Evolutionary conservation across 2,797 vertebrate genomes (phyloP).

Genomic region (Acanthurus lineatus): DNA sequence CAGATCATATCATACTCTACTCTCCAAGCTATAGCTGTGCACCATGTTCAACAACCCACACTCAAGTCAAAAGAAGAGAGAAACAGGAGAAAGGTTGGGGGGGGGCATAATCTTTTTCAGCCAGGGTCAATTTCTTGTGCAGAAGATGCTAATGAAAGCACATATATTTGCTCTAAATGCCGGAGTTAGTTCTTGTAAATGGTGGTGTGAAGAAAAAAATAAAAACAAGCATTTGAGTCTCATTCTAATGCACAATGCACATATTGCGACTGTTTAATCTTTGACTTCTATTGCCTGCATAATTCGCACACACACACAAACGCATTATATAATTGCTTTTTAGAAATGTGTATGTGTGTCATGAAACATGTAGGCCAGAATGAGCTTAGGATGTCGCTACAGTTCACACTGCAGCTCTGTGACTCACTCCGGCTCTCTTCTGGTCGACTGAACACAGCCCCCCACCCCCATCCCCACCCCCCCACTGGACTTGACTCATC

Average conservation of each 20-base stretch:
- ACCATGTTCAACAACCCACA: neutral
- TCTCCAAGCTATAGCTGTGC: neutral
- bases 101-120: neutral
- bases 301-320: slow-evolving; percentile 5
- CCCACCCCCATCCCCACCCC: neutral
- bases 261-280: slow-evolving; percentile 7
- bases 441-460: slow-evolving; percentile 60
- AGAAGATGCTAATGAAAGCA: neutral
- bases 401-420: slow-evolving; percentile 69
- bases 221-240: neutral
- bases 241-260: neutral
- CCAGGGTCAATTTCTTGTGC: neutral
- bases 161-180: neutral
- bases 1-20: slow-evolving; percentile 9
- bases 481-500: slow-evolving; percentile 47
- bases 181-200: neutral
- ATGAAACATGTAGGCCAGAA: slow-evolving; percentile 72
- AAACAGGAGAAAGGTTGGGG: neutral
- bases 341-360: slow-evolving; percentile 59
- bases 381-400: slow-evolving; percentile 64
- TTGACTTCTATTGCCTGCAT: slow-evolving; percentile 8
- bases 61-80: neutral
- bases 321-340: slow-evolving; percentile 52
- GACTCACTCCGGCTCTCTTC: slow-evolving; percentile 71
- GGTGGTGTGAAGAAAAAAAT: neutral